phyloP scores from a whole-genome alignment of 23 tunicate genomes.

The Clavelina lepadiformis region DNA sequence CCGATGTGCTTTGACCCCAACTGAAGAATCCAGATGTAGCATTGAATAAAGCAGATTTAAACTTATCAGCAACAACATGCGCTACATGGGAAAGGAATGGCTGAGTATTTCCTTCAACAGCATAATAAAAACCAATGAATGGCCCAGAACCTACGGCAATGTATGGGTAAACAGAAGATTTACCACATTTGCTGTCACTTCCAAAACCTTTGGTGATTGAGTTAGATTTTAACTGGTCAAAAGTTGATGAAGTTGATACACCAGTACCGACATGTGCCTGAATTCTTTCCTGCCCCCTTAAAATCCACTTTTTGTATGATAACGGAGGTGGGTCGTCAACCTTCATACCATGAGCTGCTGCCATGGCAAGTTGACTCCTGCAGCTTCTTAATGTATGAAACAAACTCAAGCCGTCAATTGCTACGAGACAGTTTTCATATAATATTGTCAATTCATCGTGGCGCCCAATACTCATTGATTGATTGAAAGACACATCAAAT shows the following conservation, averaged over 20 bases:
- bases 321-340: conserved; percentile 66
- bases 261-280: conserved; percentile 39
- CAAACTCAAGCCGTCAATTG: conserved; percentile 69
- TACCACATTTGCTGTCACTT: conserved; percentile 29
- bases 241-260: conserved; percentile 34
- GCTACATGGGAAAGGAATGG: conserved; percentile 82
- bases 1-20: conserved; percentile 43
- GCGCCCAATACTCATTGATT: conserved; percentile 21
- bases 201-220: conserved; percentile 49
- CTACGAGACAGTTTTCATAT: conserved; percentile 41
- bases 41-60: conserved; percentile 57
- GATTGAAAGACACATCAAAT: conserved; percentile 7
- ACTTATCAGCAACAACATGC: conserved; percentile 66
- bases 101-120: conserved; percentile 55
- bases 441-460: conserved; percentile 69
- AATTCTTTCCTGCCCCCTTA: conserved; percentile 38
- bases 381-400: conserved; percentile 82
- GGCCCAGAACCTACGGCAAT: conserved; percentile 57
- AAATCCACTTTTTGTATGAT: conserved; percentile 73
- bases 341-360: conserved; percentile 64
- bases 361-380: conserved; percentile 70
- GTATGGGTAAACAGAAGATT: conserved; percentile 40
- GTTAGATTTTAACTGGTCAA: conserved; percentile 53
- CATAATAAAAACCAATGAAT: conserved; percentile 69
- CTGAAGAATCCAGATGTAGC: conserved; percentile 78